phyloP scores from a whole-genome alignment of 1,140 invertebrate genomes.

The Eulimnadia texana region DNA sequence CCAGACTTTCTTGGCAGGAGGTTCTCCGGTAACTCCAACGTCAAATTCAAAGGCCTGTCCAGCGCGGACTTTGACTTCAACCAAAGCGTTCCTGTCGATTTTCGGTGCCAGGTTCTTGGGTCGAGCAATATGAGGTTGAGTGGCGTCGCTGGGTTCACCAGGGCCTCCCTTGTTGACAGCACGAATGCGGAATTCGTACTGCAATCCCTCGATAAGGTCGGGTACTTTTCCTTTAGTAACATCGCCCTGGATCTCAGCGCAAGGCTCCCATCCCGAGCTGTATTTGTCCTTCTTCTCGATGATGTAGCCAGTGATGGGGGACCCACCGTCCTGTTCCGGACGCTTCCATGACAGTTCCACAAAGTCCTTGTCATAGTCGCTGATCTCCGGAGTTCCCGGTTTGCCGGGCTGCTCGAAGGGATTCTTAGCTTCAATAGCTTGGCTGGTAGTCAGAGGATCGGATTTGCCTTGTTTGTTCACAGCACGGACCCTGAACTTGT shows the following conservation, averaged over 20 bases:
- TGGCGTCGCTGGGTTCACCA: slow-evolving; percentile 76
- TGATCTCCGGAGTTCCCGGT: slow-evolving; percentile 73
- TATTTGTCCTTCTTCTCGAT: slow-evolving; percentile 93
- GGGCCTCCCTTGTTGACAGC: slow-evolving; percentile 58
- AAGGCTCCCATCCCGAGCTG: slow-evolving; percentile 69
- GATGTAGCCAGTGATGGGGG: slow-evolving; percentile 78
- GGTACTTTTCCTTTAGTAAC: slow-evolving; percentile 65
- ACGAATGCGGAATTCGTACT: slow-evolving; percentile 83
- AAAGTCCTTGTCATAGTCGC: slow-evolving; percentile 82
- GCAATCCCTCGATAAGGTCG: slow-evolving; percentile 76
- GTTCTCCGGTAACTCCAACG: slow-evolving; percentile 85
- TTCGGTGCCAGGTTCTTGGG: slow-evolving; percentile 80
- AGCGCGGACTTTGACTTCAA: slow-evolving; percentile 80
- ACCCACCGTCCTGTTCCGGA: slow-evolving; percentile 71
- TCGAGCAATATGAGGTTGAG: slow-evolving; percentile 72
- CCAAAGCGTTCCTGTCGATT: slow-evolving; percentile 84
- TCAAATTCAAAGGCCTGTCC: slow-evolving; percentile 87
- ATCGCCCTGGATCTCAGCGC: slow-evolving; percentile 67
- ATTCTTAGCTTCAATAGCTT: slow-evolving; percentile 93
- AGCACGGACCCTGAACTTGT: slow-evolving; percentile 89
- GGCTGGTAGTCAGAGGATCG: slow-evolving; percentile 74
- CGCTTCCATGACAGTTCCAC: slow-evolving; percentile 89
- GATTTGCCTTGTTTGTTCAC: slow-evolving; percentile 92
- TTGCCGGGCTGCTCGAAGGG: slow-evolving; percentile 79
- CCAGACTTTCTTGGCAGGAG: slow-evolving; percentile 88